Conservation (phyloP, 2,113 vertebrate genomes). For the Oplegnathus fasciatus region DNA sequence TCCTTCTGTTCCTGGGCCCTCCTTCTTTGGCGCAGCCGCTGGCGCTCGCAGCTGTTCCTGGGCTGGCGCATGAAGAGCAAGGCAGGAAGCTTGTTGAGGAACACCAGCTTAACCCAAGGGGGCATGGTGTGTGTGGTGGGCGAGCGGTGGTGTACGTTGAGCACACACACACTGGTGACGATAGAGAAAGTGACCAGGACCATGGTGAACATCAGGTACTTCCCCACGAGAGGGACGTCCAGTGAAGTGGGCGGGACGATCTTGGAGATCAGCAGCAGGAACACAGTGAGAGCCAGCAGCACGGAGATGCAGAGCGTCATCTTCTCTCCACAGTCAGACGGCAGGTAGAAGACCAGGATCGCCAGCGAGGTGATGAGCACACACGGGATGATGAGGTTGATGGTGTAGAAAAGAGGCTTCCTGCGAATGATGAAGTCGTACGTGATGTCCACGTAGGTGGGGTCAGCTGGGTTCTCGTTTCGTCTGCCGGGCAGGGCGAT, state of each 20-base stretch:
- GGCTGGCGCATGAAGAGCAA: slow-evolving; percentile 97
- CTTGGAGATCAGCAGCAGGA: slow-evolving; percentile 97
- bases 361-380: slow-evolving; percentile 95
- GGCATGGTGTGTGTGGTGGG: slow-evolving; percentile 98
- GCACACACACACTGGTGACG: slow-evolving; percentile 95
- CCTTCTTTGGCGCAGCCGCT: slow-evolving; percentile 89
- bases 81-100: slow-evolving; percentile 92
- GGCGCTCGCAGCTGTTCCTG: slow-evolving; percentile 90
- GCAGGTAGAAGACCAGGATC: slow-evolving; percentile 96
- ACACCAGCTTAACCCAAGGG: slow-evolving; percentile 94
- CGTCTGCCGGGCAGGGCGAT: slow-evolving; percentile 92
- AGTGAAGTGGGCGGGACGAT: slow-evolving; percentile 96
- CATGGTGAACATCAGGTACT: slow-evolving; percentile 99
- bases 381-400: slow-evolving; percentile 97
- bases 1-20: slow-evolving; percentile 85
- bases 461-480: slow-evolving; percentile 92
- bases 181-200: slow-evolving; percentile 98
- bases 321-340: slow-evolving; percentile 96
- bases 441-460: slow-evolving; percentile 96
- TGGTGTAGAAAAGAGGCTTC: slow-evolving; percentile 97
- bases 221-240: slow-evolving; percentile 95
- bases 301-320: slow-evolving; percentile 98
- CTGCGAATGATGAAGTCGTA: slow-evolving; percentile 97
- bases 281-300: slow-evolving; percentile 94
- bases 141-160: slow-evolving; percentile 96